Evolutionary conservation across 2,113 vertebrate genomes (phyloP).

Genomic region (Pteronura brasiliensis): DNA sequence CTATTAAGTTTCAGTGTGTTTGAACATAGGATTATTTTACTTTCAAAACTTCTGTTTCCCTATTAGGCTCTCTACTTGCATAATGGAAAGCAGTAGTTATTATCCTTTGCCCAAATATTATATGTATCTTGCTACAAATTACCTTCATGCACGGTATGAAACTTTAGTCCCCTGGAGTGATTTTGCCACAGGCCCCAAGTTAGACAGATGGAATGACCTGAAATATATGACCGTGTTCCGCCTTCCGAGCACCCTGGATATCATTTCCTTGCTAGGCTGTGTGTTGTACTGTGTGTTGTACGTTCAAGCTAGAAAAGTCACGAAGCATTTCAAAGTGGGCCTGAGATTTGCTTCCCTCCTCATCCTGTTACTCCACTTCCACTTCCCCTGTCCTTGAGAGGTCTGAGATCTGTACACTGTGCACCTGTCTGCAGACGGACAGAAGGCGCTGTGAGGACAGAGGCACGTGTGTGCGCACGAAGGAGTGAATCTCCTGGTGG

Average conservation of each 20-base stretch:
- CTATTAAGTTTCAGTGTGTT: neutral
- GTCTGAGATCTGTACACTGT: neutral
- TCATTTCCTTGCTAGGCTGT: neutral
- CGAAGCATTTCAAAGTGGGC: neutral
- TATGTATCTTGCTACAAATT: neutral
- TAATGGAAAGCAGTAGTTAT: constrained; percentile 12
- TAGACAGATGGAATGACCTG: neutral
- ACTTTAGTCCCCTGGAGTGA: neutral
- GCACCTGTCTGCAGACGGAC: neutral
- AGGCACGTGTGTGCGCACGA: no score
- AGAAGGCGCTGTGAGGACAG: neutral
- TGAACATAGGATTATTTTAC: constrained; percentile 36
- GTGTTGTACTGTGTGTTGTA: neutral
- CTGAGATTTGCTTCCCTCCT: neutral
- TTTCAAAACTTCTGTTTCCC: neutral
- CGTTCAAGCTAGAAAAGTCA: neutral
- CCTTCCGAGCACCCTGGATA: neutral
- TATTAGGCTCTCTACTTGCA: neutral
- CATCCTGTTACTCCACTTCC: neutral
- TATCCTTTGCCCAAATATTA: neutral
- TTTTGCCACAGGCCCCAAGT: neutral
- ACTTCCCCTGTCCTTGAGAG: neutral
- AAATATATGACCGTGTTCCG: neutral
- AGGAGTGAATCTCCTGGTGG: neutral
- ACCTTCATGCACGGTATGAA: neutral